A percentile compares a stretch with the other conserved stretches of the same genome.
These are phyloP conservation scores for Phaedon cochleariae DNA, from an alignment of 2,888 invertebrate genomes.

Conservation along the genomic window DNA sequence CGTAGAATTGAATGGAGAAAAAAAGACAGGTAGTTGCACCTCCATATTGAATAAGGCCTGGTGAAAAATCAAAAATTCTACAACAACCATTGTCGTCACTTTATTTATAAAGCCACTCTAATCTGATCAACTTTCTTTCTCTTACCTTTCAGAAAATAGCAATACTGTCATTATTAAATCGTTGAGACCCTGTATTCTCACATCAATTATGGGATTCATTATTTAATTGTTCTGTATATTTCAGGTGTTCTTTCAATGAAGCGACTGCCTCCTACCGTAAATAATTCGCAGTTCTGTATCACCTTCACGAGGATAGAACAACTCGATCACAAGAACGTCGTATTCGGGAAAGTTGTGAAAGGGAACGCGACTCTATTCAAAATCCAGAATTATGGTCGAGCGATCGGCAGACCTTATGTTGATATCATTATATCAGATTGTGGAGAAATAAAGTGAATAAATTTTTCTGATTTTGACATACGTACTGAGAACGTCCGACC, in stretches of 20 bases:
- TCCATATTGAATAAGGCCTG: no score
- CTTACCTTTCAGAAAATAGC: no score
- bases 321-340: slow-evolving; percentile 62
- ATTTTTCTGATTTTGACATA: background rate
- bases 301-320: slow-evolving; percentile 61
- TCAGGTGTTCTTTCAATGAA: slow-evolving; percentile 62
- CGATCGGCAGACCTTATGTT: slow-evolving; percentile 56
- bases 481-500: no score
- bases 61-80: no score
- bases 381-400: slow-evolving; percentile 56
- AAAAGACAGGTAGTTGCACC: no score
- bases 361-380: slow-evolving; percentile 56
- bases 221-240: slow-evolving; percentile 6
- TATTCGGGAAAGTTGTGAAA: slow-evolving; percentile 63
- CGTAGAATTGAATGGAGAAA: no score
- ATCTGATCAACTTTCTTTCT: no score
- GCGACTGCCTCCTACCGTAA: slow-evolving; percentile 55
- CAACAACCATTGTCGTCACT: no score
- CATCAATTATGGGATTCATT: no score
- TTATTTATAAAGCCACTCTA: no score
- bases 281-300: slow-evolving; percentile 65
- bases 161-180: no score
- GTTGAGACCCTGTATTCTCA: no score
- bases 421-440: slow-evolving; percentile 56
- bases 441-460: slow-evolving; percentile 34